Evolutionary conservation across 2,113 vertebrate species (phyloP).

Genomic region (Stercorarius parasiticus): DNA sequence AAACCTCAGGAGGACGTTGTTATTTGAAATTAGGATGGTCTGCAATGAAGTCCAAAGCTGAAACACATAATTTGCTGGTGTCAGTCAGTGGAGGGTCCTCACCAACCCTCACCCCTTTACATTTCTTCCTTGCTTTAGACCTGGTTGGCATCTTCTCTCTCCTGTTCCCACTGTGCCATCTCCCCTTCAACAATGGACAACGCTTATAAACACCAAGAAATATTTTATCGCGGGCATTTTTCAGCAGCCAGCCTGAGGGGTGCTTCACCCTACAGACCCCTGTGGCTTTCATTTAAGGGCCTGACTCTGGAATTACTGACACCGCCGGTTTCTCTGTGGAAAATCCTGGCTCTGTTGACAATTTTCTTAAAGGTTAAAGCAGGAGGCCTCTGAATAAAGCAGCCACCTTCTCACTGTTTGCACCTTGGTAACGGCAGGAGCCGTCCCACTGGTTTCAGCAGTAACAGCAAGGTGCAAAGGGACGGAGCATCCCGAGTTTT

Average conservation of each 20-base stretch:
- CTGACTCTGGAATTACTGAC: background rate
- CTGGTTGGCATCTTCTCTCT: background rate
- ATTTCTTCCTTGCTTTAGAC: background rate
- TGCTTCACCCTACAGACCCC: background rate
- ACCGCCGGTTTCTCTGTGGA: background rate
- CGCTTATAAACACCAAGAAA: background rate
- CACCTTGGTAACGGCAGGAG: background rate
- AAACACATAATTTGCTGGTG: background rate
- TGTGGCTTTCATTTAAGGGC: background rate
- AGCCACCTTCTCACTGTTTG: background rate
- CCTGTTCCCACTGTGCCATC: background rate
- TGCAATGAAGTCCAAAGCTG: background rate
- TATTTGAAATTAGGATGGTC: background rate
- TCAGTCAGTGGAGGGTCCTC: background rate
- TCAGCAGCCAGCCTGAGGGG: background rate
- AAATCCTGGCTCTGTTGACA: background rate
- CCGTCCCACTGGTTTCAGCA: background rate
- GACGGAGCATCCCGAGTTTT: rapidly evolving
- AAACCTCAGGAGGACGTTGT: background rate
- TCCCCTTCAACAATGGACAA: background rate
- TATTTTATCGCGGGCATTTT: background rate
- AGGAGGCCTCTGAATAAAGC: background rate
- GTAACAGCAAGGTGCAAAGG: background rate
- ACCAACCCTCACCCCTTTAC: background rate
- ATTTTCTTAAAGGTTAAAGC: background rate